Base-by-base conservation (phyloP, 2,113 vertebrate species). In the Vidua macroura region DNA sequence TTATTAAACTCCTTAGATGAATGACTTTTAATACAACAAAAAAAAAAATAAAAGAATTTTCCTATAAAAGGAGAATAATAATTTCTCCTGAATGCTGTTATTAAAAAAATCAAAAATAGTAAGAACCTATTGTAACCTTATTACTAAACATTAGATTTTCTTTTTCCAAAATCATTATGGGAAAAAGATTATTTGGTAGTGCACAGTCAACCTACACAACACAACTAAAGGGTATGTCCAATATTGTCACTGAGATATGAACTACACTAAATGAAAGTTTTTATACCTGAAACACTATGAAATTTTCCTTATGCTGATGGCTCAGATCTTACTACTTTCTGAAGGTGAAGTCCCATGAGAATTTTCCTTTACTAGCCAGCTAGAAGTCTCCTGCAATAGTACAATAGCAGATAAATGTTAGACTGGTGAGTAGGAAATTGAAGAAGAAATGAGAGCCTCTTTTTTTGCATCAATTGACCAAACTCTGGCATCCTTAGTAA, bases 1-100 rank as follows among this genome's bases (percentile, higher is more conserved):
- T 96, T 95, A 88, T 95, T 91, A 94, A 94, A 81, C 28, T 87
- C 92, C 77, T 87, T 81, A 89, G 73, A 93, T 94, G n/a, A 94
- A 87, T 76, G 69, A 76, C 62, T 92, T 89, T 95, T 92, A 95
- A 94, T 96, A 82, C 30, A 82, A 83, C 22, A 19, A 35, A 86
- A 80, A 86, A 80, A 35, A 35, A 86, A 80, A 35, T 35, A 35
- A 92, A 88, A 64, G 20, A 87, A 77, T 41, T 56, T 79, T 64
- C 49, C 90, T 95, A 62, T 63, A 64, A 83, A 88, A 78, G 5
- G 16, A 86, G 39, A 88, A 48, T 22, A 86, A 74, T 82, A 95
- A 69, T 66, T 48, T 73, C 48, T 72, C 16, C 52, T 78, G 60
- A 67, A 74, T 4, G 11, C 31, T 64, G 10, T 74, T 90, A 91